Base-by-base conservation (phyloP, 2,113 vertebrate species). In the Perca schrenkii region DNA sequence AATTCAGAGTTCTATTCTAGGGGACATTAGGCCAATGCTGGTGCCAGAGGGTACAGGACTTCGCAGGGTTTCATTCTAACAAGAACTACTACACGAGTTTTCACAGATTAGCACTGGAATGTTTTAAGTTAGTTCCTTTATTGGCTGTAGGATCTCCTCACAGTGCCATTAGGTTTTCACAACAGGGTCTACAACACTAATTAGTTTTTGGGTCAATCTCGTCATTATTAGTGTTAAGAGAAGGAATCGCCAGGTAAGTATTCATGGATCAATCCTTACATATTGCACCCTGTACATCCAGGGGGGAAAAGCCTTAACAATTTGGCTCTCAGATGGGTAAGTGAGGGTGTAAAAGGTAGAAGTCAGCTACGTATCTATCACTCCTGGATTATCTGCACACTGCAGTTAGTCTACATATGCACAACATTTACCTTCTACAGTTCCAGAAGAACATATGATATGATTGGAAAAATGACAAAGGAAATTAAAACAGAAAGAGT, bases 341-440 rank as follows among this genome's bases (percentile, higher is more conserved):
- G 64, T 70, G 22, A 58, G 61, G 67, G 15, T 71, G 19, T 40
- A 67, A 80, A 68, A 68, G 43, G 67, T 43, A 60, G 61, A 69
- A 52, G 66, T 80, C 82, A 92, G 75, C 83, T 28, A 86, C 8
- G 8, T 49, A 40, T 83, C 76, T 58, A 77, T 28, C 34, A 85
- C 70, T 68, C 64, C 63, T 78, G 63, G 72, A 83, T 86, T 88
- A 83, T 88, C 77, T 84, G 77, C 73, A 85, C 69, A 85, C 57
- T 76, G 73, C 49, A 90, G 69, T 90, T 85, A 90, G 68, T 86
- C 88, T 87, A 85, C 52, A 81, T 36, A 60, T 61, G 50, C 77
- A 76, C 49, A 64, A 80, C 52, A 80, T 91, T 95, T 95, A 95
- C 94, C 94, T 95, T 95, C 94, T 95, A 94, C 68, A 92, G 76